Conservation (phyloP, 2,888 invertebrate genomes). For the Melanophora roralis region DNA sequence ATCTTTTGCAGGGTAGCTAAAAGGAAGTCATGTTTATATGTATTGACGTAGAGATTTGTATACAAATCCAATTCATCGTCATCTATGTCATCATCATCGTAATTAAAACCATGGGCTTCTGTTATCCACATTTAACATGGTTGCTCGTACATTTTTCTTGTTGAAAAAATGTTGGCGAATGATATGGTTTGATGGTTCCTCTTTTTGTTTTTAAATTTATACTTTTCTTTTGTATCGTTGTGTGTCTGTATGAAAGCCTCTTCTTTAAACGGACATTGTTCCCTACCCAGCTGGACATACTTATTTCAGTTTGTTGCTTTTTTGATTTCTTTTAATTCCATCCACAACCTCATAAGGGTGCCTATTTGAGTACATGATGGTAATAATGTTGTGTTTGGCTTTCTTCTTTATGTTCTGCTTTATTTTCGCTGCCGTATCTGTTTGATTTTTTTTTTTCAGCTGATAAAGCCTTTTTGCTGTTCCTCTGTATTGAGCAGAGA, state of each 20-base stretch:
- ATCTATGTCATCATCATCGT: neutral
- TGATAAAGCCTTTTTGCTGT: constrained; percentile 43
- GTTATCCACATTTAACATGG: constrained; percentile 8
- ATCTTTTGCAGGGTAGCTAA: too few species aligned
- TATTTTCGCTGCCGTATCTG: constrained; percentile 9
- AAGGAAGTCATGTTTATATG: neutral
- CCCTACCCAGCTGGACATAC: constrained; percentile 43
- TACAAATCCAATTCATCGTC: neutral
- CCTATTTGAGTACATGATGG: constrained; percentile 29
- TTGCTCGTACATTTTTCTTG: too few species aligned
- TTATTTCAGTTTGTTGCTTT: constrained; percentile 26
- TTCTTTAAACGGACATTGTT: constrained; percentile 56
- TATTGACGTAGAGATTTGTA: neutral
- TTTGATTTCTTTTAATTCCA: neutral
- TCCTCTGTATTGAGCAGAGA: neutral
- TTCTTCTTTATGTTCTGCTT: neutral
- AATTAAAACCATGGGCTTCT: neutral
- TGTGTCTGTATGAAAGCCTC: constrained; percentile 9
- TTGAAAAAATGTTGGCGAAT: constrained; percentile 1
- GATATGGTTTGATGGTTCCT: constrained; percentile 51
- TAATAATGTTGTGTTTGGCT: neutral
- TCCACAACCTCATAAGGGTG: constrained; percentile 51
- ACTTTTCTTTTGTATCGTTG: neutral
- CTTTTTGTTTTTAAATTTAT: constrained; percentile 7
- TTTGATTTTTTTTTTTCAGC: constrained; percentile 31